phyloP scores from a whole-genome alignment of 2,888 invertebrate genomes.

The Drosophila fungiperda region DNA sequence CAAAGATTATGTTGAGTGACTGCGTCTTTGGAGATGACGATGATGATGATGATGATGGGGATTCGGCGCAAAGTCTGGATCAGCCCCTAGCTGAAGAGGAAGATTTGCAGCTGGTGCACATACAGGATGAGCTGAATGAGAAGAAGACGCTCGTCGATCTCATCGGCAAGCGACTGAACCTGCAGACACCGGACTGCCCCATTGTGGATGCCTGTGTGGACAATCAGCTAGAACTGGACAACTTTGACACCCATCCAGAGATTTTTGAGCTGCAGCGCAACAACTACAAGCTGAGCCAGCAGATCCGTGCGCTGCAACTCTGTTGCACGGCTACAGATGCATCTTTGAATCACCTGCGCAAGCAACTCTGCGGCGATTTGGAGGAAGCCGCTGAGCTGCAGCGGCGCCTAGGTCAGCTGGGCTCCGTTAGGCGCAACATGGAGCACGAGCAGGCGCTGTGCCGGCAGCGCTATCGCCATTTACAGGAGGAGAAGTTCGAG shows the following conservation, averaged over 20 bases:
- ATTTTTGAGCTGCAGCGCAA: constrained; percentile 34
- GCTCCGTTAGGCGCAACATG: constrained; percentile 35
- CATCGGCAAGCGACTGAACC: constrained; percentile 17
- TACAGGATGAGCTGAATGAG: constrained; percentile 30
- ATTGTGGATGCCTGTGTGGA: constrained; percentile 20
- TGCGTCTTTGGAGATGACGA: constrained; percentile 7
- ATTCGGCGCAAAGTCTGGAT: not conserved
- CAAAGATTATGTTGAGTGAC: constrained; percentile 18
- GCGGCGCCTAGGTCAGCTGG: constrained; percentile 23
- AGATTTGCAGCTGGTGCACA: constrained; percentile 17
- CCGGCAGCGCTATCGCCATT: constrained; percentile 32
- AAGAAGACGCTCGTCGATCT: constrained; percentile 9
- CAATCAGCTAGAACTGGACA: constrained; percentile 33
- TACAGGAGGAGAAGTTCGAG: constrained; percentile 40
- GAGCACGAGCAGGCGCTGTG: constrained; percentile 47
- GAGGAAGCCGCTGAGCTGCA: constrained; percentile 13
- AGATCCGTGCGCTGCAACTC: constrained; percentile 27
- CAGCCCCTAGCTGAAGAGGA: constrained; percentile 4
- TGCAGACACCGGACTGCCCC: constrained; percentile 38
- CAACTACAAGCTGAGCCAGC: constrained; percentile 37
- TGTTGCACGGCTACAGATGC: constrained; percentile 24
- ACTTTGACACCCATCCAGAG: constrained; percentile 15
- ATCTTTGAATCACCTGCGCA: constrained; percentile 6
- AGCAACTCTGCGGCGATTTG: constrained; percentile 18
- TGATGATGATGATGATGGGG: not conserved